phyloP scores from a whole-genome alignment of 2,888 invertebrate species.

The Penaeus monodon region DNA sequence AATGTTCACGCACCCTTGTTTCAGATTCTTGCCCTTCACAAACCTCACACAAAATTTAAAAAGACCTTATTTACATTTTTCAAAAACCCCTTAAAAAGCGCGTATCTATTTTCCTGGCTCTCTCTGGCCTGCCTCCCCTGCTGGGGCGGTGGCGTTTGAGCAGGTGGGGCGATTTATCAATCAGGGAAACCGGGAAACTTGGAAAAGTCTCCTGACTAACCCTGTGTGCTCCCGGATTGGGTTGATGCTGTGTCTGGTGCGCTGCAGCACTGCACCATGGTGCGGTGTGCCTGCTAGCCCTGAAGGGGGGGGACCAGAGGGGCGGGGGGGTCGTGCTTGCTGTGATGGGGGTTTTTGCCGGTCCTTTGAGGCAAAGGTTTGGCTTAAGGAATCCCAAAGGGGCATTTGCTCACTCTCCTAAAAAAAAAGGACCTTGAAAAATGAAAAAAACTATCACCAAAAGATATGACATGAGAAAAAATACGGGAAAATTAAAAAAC shows the following conservation, averaged over 20 bases:
- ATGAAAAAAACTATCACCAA: no score
- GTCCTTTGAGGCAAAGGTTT: conserved; percentile 45
- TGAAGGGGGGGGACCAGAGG: conserved; percentile 63
- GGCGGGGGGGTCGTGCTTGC: conserved; percentile 59
- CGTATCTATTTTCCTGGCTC: conserved; percentile 57
- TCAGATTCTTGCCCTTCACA: conserved; percentile 50
- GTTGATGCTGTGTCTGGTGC: conserved; percentile 36
- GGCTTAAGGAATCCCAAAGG: conserved; percentile 78
- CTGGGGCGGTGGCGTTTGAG: conserved; percentile 54
- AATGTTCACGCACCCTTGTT: conserved; percentile 38
- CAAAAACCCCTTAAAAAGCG: conserved; percentile 63
- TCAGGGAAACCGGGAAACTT: conserved; percentile 63
- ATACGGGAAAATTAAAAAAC: no score
- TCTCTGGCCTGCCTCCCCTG: conserved; percentile 30
- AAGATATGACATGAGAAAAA: no score
- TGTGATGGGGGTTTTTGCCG: conserved; percentile 55
- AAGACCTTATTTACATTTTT: conserved; percentile 46
- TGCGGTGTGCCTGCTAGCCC: conserved; percentile 63
- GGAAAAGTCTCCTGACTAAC: conserved; percentile 41
- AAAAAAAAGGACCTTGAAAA: background rate
- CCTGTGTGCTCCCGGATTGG: conserved; percentile 1
- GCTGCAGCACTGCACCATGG: conserved; percentile 17
- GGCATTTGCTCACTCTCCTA: conserved; percentile 65
- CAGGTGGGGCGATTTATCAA: conserved; percentile 47
- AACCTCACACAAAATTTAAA: conserved; percentile 58